phyloP scores from a whole-genome alignment of 1,140 invertebrate species.

The Trialeurodes vaporariorum region DNA sequence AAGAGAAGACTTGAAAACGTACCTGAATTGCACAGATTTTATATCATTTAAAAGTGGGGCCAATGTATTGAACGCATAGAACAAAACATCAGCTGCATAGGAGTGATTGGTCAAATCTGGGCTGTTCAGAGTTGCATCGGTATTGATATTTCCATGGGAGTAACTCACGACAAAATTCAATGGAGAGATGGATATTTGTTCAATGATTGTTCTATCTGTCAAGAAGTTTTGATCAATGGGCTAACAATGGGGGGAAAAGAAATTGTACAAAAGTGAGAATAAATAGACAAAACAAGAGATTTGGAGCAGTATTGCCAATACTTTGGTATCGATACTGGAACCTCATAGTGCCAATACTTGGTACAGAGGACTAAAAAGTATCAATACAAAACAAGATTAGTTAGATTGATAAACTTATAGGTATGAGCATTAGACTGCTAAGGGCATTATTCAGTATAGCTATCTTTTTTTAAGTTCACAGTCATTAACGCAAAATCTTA shows the following conservation, averaged over 20 bases:
- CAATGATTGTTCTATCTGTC: background rate
- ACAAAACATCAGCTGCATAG: slow-evolving; percentile 13
- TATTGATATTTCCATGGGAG: background rate
- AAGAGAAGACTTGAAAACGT: no score
- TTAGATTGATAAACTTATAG: no score
- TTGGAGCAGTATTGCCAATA: no score
- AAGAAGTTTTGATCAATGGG: background rate
- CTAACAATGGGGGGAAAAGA: background rate
- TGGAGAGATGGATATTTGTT: background rate
- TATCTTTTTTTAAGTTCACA: no score
- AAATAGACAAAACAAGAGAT: background rate
- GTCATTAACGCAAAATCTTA: no score
- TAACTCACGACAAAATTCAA: background rate
- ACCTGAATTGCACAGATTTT: slow-evolving; percentile 10
- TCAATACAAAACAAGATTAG: no score
- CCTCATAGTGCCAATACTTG: no score
- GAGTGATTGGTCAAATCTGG: background rate
- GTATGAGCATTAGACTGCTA: no score
- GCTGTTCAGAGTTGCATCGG: background rate
- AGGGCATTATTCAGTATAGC: no score
- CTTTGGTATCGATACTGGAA: no score
- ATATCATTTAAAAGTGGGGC: slow-evolving; percentile 11
- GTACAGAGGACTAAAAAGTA: no score
- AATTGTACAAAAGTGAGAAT: background rate
- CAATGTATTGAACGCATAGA: slow-evolving; percentile 9